These are phyloP conservation scores for Coregonus clupeaformis DNA, from an alignment of 2,113 vertebrate species.

Conservation along the genomic window DNA sequence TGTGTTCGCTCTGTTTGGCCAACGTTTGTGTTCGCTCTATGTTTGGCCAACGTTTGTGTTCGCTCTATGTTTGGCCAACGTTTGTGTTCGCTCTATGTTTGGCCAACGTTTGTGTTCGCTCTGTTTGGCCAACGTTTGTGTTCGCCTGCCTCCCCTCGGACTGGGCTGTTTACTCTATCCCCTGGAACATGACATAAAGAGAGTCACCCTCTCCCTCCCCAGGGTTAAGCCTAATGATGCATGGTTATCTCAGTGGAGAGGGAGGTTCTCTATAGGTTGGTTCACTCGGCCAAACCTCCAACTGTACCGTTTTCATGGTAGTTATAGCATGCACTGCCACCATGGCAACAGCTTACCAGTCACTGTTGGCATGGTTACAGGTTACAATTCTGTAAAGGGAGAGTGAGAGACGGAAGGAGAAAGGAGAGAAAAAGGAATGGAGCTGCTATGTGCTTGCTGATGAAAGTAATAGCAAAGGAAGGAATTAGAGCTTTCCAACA, in stretches of 20 bases:
- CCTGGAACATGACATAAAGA: neutral
- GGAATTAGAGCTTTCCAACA: neutral
- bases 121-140: neutral
- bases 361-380: slow-evolving; percentile 79
- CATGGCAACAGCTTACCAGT: slow-evolving; percentile 75
- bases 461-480: neutral
- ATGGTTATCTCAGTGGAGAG: neutral
- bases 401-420: slow-evolving; percentile 21
- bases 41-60: too few species aligned
- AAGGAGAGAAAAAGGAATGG: slow-evolving; percentile 35
- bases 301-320: slow-evolving; percentile 30
- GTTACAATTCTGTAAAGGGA: slow-evolving; percentile 58
- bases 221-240: neutral
- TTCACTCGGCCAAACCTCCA: neutral
- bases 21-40: too few species aligned
- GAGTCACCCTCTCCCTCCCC: neutral
- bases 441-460: neutral
- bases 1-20: too few species aligned
- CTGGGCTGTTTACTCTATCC: neutral
- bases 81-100: neutral
- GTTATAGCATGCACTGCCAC: slow-evolving; percentile 58
- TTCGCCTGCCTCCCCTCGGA: neutral
- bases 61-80: too few species aligned
- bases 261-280: neutral
- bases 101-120: too few species aligned